phyloP scores from a whole-genome alignment of 2,113 vertebrate genomes.

The Cacatua alba region DNA sequence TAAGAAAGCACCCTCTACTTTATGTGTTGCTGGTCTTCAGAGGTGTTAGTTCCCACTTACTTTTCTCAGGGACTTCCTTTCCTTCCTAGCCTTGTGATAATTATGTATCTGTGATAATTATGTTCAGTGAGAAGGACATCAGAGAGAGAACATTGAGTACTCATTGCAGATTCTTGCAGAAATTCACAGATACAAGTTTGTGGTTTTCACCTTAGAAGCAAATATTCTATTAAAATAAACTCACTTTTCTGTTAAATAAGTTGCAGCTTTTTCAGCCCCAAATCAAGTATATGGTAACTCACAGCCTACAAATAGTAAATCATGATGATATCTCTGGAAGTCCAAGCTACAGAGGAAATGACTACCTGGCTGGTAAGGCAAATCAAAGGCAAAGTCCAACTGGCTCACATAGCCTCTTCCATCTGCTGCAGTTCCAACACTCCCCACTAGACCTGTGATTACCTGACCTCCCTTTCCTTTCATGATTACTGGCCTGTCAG shows the following conservation, averaged over 20 bases:
- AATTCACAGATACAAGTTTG: not conserved
- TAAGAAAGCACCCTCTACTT: not conserved
- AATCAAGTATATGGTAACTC: not conserved
- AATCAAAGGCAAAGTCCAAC: not conserved
- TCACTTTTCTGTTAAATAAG: not conserved
- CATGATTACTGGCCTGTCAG: not conserved
- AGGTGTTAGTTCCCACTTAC: not conserved
- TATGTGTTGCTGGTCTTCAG: not conserved
- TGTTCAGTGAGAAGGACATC: not conserved
- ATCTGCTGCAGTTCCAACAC: not conserved
- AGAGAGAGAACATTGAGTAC: not conserved
- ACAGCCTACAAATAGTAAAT: not conserved
- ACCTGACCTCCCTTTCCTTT: not conserved
- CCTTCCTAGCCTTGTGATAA: not conserved
- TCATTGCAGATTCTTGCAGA: not conserved
- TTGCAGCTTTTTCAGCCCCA: not conserved
- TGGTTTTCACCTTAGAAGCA: not conserved
- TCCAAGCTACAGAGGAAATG: not conserved
- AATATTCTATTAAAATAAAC: not conserved
- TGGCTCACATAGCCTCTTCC: not conserved
- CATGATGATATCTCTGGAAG: not conserved
- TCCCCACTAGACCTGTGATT: not conserved
- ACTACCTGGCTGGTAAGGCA: not conserved
- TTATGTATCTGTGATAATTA: not conserved
- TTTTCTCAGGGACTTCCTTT: not conserved